Evolutionary conservation across 2,888 invertebrate genomes (phyloP), one percentile per base, ranked within the genome.

Genomic region (Catocala sponsa): DNA sequence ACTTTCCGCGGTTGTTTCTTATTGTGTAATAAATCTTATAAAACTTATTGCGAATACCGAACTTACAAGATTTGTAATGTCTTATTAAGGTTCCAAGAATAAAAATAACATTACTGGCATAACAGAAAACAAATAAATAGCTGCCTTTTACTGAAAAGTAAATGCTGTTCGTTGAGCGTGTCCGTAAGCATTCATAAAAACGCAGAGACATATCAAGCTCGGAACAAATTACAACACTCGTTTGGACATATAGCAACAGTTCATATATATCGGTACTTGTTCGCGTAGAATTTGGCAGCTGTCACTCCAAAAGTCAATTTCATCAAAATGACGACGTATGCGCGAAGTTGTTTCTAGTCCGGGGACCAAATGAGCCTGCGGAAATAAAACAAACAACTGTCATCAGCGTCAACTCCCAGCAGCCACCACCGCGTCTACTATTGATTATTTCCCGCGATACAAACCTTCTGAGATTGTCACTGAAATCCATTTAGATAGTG

Each of bases 371-470:
- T 87, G 90, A 87, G 86, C 82, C 72, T 72, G 79, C 80, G 79
- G 83, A 85, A 90, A 91, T 91, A 90, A 91, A 92, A 91, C 90
- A 91, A 91, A 92, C 91, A 93, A 92, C 85, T 91, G 88, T 91
- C 90, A 91, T 92, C 92, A 92, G 83, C 87, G 85, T 83, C 87
- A 88, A 85, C 82, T 86, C 80, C 71, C 79, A 81, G 70, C 79
- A 76, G 80, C 80, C 82, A 77, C 77, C 78, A 78, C 74, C 75
- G 70, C 60, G 68, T 67, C 65, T 65, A 68, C 73, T 80, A 86
- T 83, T 78, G 84, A 85, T 83, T 85, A 78, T 74, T 79, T 73
- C 63, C 68, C 68, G 58, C 55, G 54, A 52, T 68, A 75, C 70
- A 63, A 64, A 55, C 59, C 50, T 50, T 35, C 50, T 60, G 46